Conservation (phyloP, 2,113 vertebrate genomes). For the Psephotus haematonotus region DNA sequence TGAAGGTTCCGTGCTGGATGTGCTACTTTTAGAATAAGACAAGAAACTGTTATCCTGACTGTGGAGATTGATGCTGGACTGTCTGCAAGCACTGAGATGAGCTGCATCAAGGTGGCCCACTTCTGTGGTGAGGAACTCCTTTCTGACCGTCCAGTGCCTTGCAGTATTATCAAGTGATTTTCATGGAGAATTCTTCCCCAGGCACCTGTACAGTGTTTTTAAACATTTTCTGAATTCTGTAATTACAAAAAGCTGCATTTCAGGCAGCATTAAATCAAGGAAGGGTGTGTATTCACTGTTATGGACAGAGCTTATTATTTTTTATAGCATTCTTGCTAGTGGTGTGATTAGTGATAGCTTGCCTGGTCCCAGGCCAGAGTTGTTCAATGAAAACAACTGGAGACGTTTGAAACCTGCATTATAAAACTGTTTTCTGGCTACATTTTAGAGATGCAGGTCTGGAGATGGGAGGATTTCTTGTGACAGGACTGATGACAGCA, state of each 20-base stretch:
- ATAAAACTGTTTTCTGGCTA: background rate
- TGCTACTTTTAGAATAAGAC: background rate
- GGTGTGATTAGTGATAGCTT: rapidly evolving
- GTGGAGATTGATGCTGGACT: background rate
- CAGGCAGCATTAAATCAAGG: background rate
- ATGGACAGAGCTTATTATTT: background rate
- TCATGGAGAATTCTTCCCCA: background rate
- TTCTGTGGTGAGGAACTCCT: background rate
- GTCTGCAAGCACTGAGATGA: background rate
- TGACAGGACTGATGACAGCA: background rate
- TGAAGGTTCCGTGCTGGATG: background rate
- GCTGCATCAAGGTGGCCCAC: background rate
- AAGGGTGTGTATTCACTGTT: background rate
- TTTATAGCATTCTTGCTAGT: background rate
- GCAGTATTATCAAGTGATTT: background rate
- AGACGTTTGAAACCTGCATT: background rate
- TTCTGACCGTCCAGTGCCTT: background rate
- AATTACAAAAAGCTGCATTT: background rate
- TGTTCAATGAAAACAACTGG: background rate
- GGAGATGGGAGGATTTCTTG: background rate
- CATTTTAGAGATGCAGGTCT: background rate
- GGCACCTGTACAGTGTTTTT: background rate
- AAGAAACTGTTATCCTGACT: background rate
- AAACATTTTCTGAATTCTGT: background rate
- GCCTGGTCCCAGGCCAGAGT: background rate